Evolutionary conservation across 2,797 vertebrate species (phyloP).

Genomic region (Holocentrus rufus): DNA sequence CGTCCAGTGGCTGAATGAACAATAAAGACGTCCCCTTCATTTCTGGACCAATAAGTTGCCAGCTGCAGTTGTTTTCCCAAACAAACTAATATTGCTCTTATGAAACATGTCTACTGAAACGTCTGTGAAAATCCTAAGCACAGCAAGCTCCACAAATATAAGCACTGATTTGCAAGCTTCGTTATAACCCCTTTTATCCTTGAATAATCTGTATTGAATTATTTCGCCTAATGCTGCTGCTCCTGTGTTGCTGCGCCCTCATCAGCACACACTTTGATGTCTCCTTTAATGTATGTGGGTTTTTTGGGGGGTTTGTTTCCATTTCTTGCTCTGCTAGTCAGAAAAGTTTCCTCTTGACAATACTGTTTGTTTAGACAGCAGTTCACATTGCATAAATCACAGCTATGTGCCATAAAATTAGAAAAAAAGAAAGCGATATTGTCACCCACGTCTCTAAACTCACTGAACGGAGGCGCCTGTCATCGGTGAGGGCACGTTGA

Average conservation of each 20-base stretch:
- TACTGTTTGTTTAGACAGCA: conserved; percentile 34
- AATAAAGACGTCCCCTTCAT: conserved; percentile 65
- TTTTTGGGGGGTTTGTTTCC: conserved; percentile 45
- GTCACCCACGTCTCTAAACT: conserved; percentile 7
- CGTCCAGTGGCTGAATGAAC: conserved; percentile 56
- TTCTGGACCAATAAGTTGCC: conserved; percentile 62
- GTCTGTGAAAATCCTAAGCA: conserved; percentile 53
- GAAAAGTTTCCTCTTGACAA: conserved; percentile 51
- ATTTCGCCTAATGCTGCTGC: conserved; percentile 60
- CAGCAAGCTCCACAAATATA: conserved; percentile 69
- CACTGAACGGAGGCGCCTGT: background rate
- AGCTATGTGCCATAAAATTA: conserved; percentile 13
- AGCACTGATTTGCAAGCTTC: conserved; percentile 75
- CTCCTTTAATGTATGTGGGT: conserved; percentile 55
- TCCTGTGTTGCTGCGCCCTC: conserved; percentile 59
- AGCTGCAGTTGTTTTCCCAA: conserved; percentile 41
- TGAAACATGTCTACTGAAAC: conserved; percentile 66
- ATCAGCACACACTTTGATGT: conserved; percentile 77
- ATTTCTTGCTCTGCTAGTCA: conserved; percentile 34
- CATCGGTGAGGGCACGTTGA: background rate
- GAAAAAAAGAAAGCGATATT: conserved; percentile 4
- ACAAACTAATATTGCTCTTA: conserved; percentile 28
- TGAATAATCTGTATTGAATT: conserved; percentile 75
- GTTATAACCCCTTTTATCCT: conserved; percentile 71
- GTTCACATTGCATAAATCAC: conserved; percentile 24